Conservation (phyloP, 2,888 invertebrate genomes). For the Baronia brevicornis region DNA sequence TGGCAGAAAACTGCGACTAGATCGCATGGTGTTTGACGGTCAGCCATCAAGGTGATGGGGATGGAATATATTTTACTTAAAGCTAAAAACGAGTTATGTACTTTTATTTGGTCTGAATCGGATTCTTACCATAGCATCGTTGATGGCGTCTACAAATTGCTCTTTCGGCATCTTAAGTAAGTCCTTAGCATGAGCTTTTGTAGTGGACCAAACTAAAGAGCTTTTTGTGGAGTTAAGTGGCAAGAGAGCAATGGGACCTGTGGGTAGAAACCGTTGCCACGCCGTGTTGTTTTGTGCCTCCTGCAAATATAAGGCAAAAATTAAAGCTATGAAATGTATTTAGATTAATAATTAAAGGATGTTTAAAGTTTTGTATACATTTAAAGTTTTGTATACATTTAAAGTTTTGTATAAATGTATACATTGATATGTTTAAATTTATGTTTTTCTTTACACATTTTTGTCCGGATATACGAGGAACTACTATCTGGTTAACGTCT, state of each 20-base stretch:
- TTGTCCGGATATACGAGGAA: no score
- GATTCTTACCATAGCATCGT: constrained; percentile 86
- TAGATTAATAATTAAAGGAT: background rate
- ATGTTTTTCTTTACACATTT: background rate
- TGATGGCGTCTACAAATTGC: constrained; percentile 91
- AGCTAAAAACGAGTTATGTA: no score
- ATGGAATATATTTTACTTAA: no score
- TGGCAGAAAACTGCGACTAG: no score
- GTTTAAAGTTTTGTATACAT: background rate
- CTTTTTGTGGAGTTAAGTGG: constrained; percentile 87
- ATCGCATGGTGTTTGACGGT: no score
- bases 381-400: background rate
- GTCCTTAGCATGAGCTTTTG: constrained; percentile 82
- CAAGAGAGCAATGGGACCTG: constrained; percentile 93
- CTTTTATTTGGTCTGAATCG: no score
- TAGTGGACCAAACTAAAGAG: constrained; percentile 96
- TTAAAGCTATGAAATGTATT: background rate
- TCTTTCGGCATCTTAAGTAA: constrained; percentile 82
- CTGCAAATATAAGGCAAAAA: constrained; percentile 47
- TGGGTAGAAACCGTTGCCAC: constrained; percentile 96
- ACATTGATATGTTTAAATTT: constrained; percentile 9
- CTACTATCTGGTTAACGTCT: no score
- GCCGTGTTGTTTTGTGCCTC: constrained; percentile 87
- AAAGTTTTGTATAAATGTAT: background rate
- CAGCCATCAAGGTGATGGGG: no score